phyloP scores from a whole-genome alignment of 1,140 invertebrate genomes.

The Theocolax elegans region DNA sequence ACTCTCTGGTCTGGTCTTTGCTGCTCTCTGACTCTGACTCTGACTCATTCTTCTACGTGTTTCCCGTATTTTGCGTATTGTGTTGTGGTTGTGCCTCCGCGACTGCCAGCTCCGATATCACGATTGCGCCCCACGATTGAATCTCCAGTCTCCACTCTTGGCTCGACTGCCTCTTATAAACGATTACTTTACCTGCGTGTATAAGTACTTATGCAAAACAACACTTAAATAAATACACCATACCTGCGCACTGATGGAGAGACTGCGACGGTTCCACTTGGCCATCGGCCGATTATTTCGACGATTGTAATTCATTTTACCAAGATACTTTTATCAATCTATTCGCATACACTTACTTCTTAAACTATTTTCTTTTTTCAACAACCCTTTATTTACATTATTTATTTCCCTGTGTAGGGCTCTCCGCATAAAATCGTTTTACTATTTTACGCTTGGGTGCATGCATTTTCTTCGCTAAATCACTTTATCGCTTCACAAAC shows the following conservation, averaged over 20 bases:
- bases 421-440: background rate
- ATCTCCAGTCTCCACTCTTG: constrained; percentile 9
- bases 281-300: constrained; percentile 31
- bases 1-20: background rate
- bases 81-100: background rate
- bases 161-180: too few relatives aligned
- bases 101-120: background rate
- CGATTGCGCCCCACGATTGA: background rate
- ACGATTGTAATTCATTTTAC: constrained; percentile 38
- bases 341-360: too few relatives aligned
- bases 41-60: constrained; percentile 28
- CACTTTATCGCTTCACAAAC: too few relatives aligned
- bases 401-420: background rate
- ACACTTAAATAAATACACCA: constrained; percentile 7
- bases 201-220: constrained; percentile 22
- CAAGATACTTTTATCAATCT: constrained; percentile 30
- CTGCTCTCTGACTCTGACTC: constrained; percentile 3
- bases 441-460: background rate
- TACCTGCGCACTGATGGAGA: constrained; percentile 30
- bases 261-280: constrained; percentile 32
- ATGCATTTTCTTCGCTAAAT: background rate
- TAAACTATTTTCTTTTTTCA: constrained; percentile 27
- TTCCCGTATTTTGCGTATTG: background rate
- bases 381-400: background rate
- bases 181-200: too few relatives aligned